Conservation (phyloP, 1,140 invertebrate species). For the Caenorhabditis briggsae region DNA sequence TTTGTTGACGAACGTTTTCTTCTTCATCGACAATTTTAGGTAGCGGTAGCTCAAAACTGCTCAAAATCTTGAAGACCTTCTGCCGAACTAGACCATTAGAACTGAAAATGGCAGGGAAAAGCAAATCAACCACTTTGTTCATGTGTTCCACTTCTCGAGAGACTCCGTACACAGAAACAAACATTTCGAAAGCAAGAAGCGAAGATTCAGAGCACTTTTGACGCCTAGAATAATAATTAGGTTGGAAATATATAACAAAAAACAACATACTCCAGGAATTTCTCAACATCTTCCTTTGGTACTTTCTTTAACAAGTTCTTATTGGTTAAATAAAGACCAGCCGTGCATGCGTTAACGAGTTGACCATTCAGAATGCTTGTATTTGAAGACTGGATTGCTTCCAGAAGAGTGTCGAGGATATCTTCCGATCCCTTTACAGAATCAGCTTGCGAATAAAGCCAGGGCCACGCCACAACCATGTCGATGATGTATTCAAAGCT, state of each 20-base stretch:
- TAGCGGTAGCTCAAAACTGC: neutral
- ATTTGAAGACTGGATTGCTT: neutral
- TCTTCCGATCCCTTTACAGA: slow-evolving; percentile 29
- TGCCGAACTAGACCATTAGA: slow-evolving; percentile 12
- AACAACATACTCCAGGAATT: slow-evolving; percentile 16
- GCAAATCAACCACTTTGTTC: slow-evolving; percentile 2
- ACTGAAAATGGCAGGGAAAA: slow-evolving; percentile 25
- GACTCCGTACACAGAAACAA: slow-evolving; percentile 20
- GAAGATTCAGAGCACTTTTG: slow-evolving; percentile 57
- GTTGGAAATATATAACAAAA: neutral
- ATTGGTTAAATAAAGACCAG: slow-evolving; percentile 13
- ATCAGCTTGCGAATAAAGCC: slow-evolving; percentile 50
- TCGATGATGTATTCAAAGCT: neutral
- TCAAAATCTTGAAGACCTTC: slow-evolving; percentile 40
- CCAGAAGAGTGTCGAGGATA: neutral
- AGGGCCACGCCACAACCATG: slow-evolving; percentile 53
- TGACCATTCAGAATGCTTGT: neutral
- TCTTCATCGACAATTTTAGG: slow-evolving; percentile 3
- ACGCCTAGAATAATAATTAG: neutral
- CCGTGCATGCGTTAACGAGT: neutral
- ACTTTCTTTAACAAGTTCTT: slow-evolving; percentile 11
- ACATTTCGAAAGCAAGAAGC: slow-evolving; percentile 10
- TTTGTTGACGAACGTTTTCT: slow-evolving; percentile 32
- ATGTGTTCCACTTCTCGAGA: slow-evolving; percentile 23
- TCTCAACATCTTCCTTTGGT: slow-evolving; percentile 10